A percentile compares a stretch with the other conserved stretches of the same genome.
Conservation (phyloP, 2,113 vertebrate genomes). For the Amblyopsis rosae region DNA sequence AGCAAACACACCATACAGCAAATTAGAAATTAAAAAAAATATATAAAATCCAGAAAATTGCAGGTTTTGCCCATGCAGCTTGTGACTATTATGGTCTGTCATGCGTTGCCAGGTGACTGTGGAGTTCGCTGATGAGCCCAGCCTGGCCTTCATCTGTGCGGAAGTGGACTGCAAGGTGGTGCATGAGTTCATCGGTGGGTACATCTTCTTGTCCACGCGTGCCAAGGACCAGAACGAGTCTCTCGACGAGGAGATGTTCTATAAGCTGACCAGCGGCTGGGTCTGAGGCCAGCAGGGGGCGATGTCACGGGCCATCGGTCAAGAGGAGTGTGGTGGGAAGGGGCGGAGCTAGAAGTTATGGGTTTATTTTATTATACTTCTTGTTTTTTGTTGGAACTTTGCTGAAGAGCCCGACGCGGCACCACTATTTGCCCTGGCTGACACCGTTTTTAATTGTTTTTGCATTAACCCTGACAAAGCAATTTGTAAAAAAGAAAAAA, state of each 20-base stretch:
- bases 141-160: constrained; percentile 91
- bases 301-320: constrained; percentile 26
- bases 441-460: constrained; percentile 33
- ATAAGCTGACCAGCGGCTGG: constrained; percentile 99
- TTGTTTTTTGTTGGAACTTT: constrained; percentile 53
- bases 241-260: constrained; percentile 99
- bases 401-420: constrained; percentile 62
- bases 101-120: constrained; percentile 85
- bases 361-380: constrained; percentile 54
- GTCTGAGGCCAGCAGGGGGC: constrained; percentile 77
- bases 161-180: constrained; percentile 99
- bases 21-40: no score
- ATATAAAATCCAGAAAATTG: no score
- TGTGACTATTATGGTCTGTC: background rate
- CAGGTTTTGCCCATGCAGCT: background rate
- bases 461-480: constrained; percentile 49
- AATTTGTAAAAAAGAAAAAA: constrained; percentile 37
- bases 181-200: constrained; percentile 97
- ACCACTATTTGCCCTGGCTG: constrained; percentile 48
- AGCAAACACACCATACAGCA: no score
- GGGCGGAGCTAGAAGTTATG: constrained; percentile 28
- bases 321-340: constrained; percentile 19
- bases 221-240: constrained; percentile 99
- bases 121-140: constrained; percentile 94
- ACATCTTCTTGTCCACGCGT: constrained; percentile 96